Percentiles rank a stretch among this genome's conserved stretches.
These are phyloP conservation scores for Leptothorax acervorum DNA, from an alignment of 2,888 invertebrate genomes.

Conservation along the genomic window DNA sequence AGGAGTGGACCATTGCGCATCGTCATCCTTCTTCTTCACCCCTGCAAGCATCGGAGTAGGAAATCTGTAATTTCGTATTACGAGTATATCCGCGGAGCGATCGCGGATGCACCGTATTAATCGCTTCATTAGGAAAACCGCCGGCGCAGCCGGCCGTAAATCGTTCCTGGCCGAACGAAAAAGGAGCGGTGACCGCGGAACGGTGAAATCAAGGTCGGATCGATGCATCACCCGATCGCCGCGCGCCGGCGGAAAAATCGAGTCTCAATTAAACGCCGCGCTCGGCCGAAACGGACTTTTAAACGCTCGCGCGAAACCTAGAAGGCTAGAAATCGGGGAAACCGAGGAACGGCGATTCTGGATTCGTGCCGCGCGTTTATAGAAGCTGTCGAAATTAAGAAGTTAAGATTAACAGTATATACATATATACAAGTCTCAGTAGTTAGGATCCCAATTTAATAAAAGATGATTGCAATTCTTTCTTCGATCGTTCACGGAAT, in stretches of 20 bases:
- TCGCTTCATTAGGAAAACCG: conserved; percentile 27
- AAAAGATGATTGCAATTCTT: neutral
- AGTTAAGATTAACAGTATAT: neutral
- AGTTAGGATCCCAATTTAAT: neutral
- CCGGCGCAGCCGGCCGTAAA: conserved; percentile 1
- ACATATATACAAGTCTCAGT: neutral
- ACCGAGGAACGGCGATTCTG: neutral
- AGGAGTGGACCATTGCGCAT: conserved; percentile 67
- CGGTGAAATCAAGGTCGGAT: conserved; percentile 51
- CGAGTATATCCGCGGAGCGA: neutral
- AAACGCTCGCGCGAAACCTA: neutral
- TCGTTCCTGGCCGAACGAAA: neutral
- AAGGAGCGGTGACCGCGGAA: conserved; percentile 8
- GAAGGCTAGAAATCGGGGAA: neutral
- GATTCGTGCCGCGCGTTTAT: neutral
- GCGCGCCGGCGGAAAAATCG: neutral
- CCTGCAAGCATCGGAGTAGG: conserved; percentile 29
- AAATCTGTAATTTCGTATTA: conserved; percentile 3
- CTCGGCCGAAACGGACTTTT: neutral
- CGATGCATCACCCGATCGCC: conserved; percentile 21
- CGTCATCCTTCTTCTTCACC: conserved; percentile 65
- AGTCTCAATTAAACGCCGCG: neutral
- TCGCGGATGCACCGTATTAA: conserved; percentile 18
- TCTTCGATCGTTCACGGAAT: neutral
- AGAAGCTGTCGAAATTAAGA: neutral